Evolutionary conservation across 2,797 vertebrate species (phyloP).

Genomic region (Trichosurus vulpecula): DNA sequence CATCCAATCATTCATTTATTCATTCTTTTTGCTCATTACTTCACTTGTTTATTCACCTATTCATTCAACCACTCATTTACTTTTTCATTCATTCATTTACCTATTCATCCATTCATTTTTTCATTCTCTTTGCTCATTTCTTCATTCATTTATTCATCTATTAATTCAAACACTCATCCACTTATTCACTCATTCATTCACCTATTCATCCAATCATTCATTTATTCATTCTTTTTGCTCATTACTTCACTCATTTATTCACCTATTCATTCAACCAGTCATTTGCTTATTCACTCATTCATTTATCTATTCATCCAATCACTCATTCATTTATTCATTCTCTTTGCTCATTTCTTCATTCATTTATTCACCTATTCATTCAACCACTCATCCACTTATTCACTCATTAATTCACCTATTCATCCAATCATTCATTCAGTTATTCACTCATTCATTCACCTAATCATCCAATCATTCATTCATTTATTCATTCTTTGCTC

Average conservation of each 20-base stretch:
- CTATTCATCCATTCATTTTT: neutral
- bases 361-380: no score
- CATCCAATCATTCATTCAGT: neutral
- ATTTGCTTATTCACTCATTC: neutral
- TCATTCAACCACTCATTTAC: neutral
- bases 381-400: no score
- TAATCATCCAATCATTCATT: neutral
- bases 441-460: neutral
- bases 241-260: neutral
- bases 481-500: neutral
- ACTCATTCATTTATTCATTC: neutral
- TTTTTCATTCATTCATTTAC: neutral
- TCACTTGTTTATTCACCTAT: neutral
- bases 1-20: no score
- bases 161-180: no score
- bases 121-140: no score
- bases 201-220: no score
- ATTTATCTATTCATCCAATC: neutral
- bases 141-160: no score
- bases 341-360: no score
- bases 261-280: neutral
- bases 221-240: no score
- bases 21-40: no score
- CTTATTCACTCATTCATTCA: neutral
- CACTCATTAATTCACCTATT: no score